Evolutionary conservation across 1,140 invertebrate species (phyloP).

Genomic region (Achatina immaculata): DNA sequence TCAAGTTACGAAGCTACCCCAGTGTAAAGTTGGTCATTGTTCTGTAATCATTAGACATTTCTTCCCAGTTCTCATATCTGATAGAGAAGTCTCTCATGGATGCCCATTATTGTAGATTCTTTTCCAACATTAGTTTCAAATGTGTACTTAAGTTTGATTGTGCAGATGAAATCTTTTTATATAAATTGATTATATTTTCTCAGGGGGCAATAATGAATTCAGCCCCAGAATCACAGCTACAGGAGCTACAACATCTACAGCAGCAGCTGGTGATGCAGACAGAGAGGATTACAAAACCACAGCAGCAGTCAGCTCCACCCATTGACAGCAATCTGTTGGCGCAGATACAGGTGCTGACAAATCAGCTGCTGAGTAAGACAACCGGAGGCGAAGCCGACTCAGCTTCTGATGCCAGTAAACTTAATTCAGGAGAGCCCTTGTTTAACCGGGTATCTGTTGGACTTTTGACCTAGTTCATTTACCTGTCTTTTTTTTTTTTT

Average conservation of each 20-base stretch:
- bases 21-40: no score
- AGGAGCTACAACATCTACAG: constrained; percentile 69
- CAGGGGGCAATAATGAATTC: constrained; percentile 55
- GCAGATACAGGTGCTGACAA: constrained; percentile 70
- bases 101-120: no score
- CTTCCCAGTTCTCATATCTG: no score
- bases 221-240: constrained; percentile 67
- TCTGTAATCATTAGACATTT: no score
- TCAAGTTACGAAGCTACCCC: no score
- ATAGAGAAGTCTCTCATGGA: no score
- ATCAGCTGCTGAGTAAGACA: constrained; percentile 65
- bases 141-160: no score
- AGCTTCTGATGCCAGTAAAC: background rate
- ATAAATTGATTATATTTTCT: no score
- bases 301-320: constrained; percentile 49
- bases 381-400: constrained; percentile 15
- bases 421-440: constrained; percentile 51
- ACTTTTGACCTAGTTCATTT: background rate
- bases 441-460: constrained; percentile 67
- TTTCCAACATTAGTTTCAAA: no score
- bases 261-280: constrained; percentile 68
- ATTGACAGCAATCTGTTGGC: constrained; percentile 68
- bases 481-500: background rate
- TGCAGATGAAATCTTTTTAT: no score
- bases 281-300: constrained; percentile 60